Evolutionary conservation across 2,888 invertebrate species (phyloP), one percentile per base, ranked within the genome.

Genomic region (Dolichopus griseipennis): DNA sequence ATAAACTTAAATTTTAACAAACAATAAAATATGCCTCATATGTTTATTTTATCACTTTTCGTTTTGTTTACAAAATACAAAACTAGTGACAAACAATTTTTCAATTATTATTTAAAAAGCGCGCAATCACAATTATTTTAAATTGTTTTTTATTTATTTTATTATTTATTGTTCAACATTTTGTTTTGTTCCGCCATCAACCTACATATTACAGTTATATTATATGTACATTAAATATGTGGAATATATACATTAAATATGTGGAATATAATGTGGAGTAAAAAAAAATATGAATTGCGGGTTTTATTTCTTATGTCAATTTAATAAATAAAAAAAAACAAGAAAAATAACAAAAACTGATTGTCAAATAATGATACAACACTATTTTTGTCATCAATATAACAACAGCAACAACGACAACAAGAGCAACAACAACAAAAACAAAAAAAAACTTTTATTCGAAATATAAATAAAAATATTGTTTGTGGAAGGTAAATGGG

Each of bases 1-100:
- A n/a, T n/a, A n/a, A n/a, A n/a, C n/a, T n/a, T n/a, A n/a, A n/a
- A n/a, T n/a, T n/a, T n/a, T n/a, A n/a, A n/a, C 2, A 27, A 27
- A 27, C 27, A 27, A 27, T 4, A 27, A 27, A 27, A 27, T 4
- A 27, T 4, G 27, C 27, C 27, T 27, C 27, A 27, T 27, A 52
- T 52, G 52, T 52, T 52, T 52, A 52, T 52, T 52, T 52, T 52
- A 52, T 52, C 52, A 52, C 52, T 37, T 37, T 52, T 52, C 18
- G 2, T 52, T 52, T 52, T 52, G 52, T 52, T 52, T 52, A 52
- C 52, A 34, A 9, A 34, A 34, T 34, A 52, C 52, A 3, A 52
- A 52, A 52, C 9, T 52, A 52, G 52, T 52, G 52, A 52, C 52
- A 52, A 52, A 52, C 52, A 52, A 52, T 18, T 43, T 43, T 52